These are phyloP conservation scores for Polyodon spathula DNA, from an alignment of 2,113 vertebrate species.

Conservation along the genomic window DNA sequence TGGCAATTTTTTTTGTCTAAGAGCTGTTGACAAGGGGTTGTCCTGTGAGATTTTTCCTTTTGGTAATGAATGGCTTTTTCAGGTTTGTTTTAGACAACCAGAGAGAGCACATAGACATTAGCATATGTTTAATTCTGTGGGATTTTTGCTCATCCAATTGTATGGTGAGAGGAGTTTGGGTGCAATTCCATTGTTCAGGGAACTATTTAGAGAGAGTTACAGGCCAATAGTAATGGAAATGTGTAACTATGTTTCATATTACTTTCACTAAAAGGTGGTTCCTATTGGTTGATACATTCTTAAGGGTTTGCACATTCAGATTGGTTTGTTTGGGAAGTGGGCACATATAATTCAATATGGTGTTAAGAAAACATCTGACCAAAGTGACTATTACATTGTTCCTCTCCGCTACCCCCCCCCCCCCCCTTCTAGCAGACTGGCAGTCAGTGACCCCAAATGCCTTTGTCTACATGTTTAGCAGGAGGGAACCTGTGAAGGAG, in stretches of 20 bases:
- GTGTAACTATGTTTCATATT: no score
- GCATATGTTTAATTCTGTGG: background rate
- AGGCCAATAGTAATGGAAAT: no score
- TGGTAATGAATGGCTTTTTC: conserved; percentile 14
- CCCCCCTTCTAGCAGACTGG: background rate
- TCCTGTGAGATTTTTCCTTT: conserved; percentile 18
- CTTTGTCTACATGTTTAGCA: background rate
- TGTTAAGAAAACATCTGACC: no score
- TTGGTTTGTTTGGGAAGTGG: no score
- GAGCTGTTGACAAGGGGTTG: conserved; percentile 24
- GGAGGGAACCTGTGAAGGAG: background rate
- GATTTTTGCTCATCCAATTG: conserved; percentile 3
- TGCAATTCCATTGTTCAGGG: conserved; percentile 34
- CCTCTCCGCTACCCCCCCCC: no score
- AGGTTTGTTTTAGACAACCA: no score
- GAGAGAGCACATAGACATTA: conserved; percentile 7
- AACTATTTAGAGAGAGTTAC: no score
- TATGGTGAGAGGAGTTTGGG: conserved; percentile 14
- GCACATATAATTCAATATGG: no score
- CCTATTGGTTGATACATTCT: no score
- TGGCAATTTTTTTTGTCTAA: conserved; percentile 24
- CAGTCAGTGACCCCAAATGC: background rate
- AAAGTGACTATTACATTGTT: no score
- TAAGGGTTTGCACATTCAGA: no score
- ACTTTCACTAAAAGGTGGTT: no score